A percentile compares a stretch with the other conserved stretches of the same genome.
Conservation (phyloP, 2,888 invertebrate genomes). For the Drosophila heteroneura region DNA sequence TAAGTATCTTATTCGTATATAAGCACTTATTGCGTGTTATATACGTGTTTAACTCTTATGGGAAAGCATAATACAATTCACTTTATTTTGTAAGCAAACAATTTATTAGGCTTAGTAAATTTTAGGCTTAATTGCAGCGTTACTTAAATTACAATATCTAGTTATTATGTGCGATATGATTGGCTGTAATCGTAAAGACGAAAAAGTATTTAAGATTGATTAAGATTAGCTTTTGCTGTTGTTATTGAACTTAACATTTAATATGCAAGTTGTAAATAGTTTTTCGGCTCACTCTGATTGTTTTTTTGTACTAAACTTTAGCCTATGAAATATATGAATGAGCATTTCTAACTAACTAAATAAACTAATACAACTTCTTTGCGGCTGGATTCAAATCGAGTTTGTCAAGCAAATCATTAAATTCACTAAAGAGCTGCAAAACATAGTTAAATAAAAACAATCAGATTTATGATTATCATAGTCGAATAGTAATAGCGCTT, state of each 20-base stretch:
- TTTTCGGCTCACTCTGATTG: conserved; percentile 4
- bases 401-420: conserved; percentile 82
- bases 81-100: conserved; percentile 69
- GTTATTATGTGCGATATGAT: conserved; percentile 15
- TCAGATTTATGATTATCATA: conserved; percentile 18
- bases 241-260: background rate
- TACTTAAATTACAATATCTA: conserved; percentile 20
- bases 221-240: conserved; percentile 2
- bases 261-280: background rate
- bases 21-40: conserved; percentile 26
- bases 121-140: background rate
- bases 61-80: conserved; percentile 52
- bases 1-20: conserved; percentile 41
- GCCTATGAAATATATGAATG: conserved; percentile 12
- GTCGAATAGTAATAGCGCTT: conserved; percentile 43
- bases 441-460: conserved; percentile 26
- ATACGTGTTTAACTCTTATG: conserved; percentile 12
- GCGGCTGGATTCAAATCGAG: conserved; percentile 75
- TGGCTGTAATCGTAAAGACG: conserved; percentile 1
- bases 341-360: conserved; percentile 6
- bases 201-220: conserved; percentile 3
- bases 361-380: conserved; percentile 64
- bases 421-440: conserved; percentile 83
- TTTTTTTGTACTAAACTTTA: conserved; percentile 36
- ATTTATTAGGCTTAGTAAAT: conserved; percentile 55